These are phyloP conservation scores for Zaprionus bogoriensis DNA, from an alignment of 2,888 invertebrate genomes.

Conservation along the genomic window DNA sequence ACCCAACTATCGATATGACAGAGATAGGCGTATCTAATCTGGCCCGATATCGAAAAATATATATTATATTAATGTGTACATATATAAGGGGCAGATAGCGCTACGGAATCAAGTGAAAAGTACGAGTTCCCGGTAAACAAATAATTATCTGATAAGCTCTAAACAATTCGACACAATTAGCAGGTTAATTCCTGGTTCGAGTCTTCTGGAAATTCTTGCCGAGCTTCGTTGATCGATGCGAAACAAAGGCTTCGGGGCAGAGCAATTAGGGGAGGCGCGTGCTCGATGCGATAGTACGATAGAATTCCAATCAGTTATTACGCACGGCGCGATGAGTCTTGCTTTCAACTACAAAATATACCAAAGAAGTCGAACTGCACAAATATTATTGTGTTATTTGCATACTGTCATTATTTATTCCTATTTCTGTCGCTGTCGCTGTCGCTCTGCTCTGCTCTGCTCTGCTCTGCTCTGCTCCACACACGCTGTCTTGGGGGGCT, in stretches of 20 bases:
- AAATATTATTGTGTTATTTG: slow-evolving; percentile 46
- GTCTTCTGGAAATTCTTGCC: neutral
- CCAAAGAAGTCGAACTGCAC: slow-evolving; percentile 7
- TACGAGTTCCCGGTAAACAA: slow-evolving; percentile 58
- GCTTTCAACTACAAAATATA: too few relatives aligned
- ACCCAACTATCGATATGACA: slow-evolving; percentile 3
- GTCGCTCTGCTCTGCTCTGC: slow-evolving; percentile 6
- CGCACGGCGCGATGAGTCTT: neutral
- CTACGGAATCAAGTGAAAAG: slow-evolving; percentile 14
- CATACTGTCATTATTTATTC: slow-evolving; percentile 18
- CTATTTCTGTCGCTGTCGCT: neutral
- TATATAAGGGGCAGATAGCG: slow-evolving; percentile 1
- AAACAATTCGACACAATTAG: slow-evolving; percentile 33
- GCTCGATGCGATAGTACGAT: neutral
- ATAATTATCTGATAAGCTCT: slow-evolving; percentile 65
- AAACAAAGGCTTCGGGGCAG: slow-evolving; percentile 16
- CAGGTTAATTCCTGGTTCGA: slow-evolving; percentile 7
- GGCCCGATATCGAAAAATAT: neutral
- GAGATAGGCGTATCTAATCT: slow-evolving; percentile 14
- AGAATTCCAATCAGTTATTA: slow-evolving; percentile 1
- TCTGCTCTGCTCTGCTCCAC: slow-evolving; percentile 21
- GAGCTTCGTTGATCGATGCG: slow-evolving; percentile 25
- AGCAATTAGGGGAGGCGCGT: slow-evolving; percentile 18
- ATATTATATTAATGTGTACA: neutral
- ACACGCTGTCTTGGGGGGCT: slow-evolving; percentile 60